These are phyloP conservation scores for Turritopsis dohrnii DNA, from an alignment of 30 jellyfish, hydroid and myxozoan genomes.

Conservation along the genomic window DNA sequence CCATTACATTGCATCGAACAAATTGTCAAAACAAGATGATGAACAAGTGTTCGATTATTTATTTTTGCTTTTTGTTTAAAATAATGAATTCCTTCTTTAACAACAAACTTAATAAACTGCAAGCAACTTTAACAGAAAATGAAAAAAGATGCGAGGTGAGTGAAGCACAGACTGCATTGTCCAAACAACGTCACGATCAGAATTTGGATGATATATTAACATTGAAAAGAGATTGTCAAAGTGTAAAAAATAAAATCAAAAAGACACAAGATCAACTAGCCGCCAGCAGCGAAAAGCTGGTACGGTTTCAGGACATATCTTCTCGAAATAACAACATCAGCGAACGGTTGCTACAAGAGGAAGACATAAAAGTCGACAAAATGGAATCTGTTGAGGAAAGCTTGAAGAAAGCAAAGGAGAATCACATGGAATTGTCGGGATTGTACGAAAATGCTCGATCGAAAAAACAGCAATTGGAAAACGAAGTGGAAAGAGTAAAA, in stretches of 20 bases:
- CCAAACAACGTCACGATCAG: conserved; percentile 3
- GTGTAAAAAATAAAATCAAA: not conserved
- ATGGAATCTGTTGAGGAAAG: not conserved
- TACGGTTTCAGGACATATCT: not conserved
- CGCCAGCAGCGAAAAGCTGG: not conserved
- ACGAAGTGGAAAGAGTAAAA: not conserved
- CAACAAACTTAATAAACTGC: not conserved
- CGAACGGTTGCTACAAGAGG: not conserved
- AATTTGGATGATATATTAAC: not conserved
- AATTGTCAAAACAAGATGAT: too few relatives aligned
- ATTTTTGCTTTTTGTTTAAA: not conserved
- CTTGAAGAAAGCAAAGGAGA: not conserved
- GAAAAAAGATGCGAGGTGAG: not conserved
- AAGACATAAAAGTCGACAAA: not conserved
- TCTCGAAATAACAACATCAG: not conserved
- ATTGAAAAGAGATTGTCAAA: not conserved
- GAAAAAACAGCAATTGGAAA: not conserved
- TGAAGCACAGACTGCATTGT: conserved; percentile 34
- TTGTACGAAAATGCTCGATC: not conserved
- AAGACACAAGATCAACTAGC: not conserved
- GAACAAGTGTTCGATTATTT: not conserved
- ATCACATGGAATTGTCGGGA: conserved; percentile 1
- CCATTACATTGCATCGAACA: not conserved
- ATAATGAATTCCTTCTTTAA: not conserved
- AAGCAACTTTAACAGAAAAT: not conserved